A percentile compares a stretch with the other conserved stretches of the same genome.
These are phyloP conservation scores for Catocala nupta DNA, from an alignment of 2,888 invertebrate genomes.

Conservation along the genomic window DNA sequence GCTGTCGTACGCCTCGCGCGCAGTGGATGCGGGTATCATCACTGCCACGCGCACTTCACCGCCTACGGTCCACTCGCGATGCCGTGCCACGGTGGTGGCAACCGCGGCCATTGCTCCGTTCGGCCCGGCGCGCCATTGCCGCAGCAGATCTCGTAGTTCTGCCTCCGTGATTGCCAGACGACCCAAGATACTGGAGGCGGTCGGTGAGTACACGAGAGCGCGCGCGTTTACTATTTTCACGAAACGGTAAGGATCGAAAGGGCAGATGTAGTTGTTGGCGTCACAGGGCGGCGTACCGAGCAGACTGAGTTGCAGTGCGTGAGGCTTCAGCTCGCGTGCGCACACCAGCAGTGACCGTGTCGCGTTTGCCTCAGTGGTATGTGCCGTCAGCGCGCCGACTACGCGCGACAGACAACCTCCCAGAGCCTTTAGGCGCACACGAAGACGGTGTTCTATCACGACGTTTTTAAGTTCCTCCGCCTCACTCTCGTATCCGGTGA, in stretches of 20 bases:
- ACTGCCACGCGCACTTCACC: constrained; percentile 62
- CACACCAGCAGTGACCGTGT: constrained; percentile 50
- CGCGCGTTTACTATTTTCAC: constrained; percentile 69
- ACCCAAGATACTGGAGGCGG: constrained; percentile 63
- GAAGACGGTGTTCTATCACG: constrained; percentile 52
- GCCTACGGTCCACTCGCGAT: constrained; percentile 47
- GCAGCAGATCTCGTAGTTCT: constrained; percentile 57
- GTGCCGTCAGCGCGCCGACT: constrained; percentile 38
- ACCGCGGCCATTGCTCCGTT: constrained; percentile 53
- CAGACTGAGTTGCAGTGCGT: constrained; percentile 33
- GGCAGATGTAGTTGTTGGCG: constrained; percentile 54
- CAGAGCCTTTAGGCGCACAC: constrained; percentile 48
- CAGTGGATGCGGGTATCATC: constrained; percentile 49
- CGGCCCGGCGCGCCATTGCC: constrained; percentile 41
- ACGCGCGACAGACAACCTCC: constrained; percentile 39
- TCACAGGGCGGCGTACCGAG: constrained; percentile 73
- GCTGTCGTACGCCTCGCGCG: constrained; percentile 60
- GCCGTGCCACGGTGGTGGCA: constrained; percentile 46
- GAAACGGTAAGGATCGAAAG: constrained; percentile 74
- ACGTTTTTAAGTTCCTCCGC: constrained; percentile 55
- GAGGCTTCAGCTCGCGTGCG: constrained; percentile 58
- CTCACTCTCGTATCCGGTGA: constrained; percentile 63
- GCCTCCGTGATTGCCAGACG: constrained; percentile 55
- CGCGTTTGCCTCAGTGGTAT: constrained; percentile 18
- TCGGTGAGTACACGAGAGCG: constrained; percentile 62